A percentile compares a stretch with the other conserved stretches of the same genome.
Evolutionary conservation across 2,113 vertebrate genomes (phyloP).

Genomic region (Burhinus bistriatus): DNA sequence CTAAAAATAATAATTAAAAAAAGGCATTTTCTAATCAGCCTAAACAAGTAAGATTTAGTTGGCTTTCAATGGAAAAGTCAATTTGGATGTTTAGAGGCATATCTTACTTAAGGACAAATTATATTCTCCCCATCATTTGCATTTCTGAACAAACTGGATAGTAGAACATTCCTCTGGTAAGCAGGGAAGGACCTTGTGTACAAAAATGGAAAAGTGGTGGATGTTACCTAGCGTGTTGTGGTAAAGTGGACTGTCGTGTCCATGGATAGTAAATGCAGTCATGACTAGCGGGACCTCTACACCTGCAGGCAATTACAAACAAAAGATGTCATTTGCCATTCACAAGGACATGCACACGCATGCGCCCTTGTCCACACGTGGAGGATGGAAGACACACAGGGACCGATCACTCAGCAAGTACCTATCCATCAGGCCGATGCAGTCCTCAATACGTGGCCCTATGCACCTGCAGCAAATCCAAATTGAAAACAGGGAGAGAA

Average conservation of each 20-base stretch:
- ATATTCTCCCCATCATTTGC: accelerated
- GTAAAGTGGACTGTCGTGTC: conserved; percentile 80
- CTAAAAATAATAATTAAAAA: neutral
- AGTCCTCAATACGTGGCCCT: conserved; percentile 92
- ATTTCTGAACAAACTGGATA: conserved; percentile 10
- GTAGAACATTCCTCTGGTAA: neutral
- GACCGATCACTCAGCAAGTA: conserved; percentile 72
- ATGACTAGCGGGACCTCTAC: conserved; percentile 81
- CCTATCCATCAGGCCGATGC: conserved; percentile 98
- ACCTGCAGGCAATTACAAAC: conserved; percentile 85
- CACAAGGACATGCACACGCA: conserved; percentile 76
- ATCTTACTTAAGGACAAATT: accelerated
- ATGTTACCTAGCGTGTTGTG: conserved; percentile 84
- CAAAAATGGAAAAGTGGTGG: conserved; percentile 63
- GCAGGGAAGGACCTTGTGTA: neutral
- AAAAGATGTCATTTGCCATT: conserved; percentile 74
- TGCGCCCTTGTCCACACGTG: conserved; percentile 73
- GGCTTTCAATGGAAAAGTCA: neutral
- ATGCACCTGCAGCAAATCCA: conserved; percentile 84
- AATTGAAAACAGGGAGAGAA: conserved; percentile 58
- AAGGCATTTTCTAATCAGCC: neutral
- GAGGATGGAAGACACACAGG: conserved; percentile 64
- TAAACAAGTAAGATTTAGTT: neutral
- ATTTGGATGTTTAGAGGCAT: neutral
- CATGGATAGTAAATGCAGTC: conserved; percentile 84